Conservation (phyloP, 2,888 invertebrate genomes). For the Zygothrica quintamaculata region DNA sequence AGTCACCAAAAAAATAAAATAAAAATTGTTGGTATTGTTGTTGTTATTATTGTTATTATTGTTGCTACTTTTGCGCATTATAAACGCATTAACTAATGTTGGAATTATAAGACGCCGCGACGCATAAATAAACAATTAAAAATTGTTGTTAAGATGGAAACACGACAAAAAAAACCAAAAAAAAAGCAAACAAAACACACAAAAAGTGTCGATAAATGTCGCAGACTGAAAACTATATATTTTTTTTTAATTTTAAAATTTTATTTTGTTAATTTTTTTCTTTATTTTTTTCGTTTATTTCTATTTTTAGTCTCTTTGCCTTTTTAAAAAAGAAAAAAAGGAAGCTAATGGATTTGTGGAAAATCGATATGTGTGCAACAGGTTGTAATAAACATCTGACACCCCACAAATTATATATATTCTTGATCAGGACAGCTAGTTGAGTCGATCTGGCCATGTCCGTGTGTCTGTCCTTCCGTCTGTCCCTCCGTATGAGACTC, state of each 20-base stretch:
- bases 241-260: neutral
- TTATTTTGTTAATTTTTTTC: neutral
- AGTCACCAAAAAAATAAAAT: conserved; percentile 25
- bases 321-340: too few relatives aligned
- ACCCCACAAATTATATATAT: too few relatives aligned
- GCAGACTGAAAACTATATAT: conserved; percentile 23
- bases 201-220: conserved; percentile 51
- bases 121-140: conserved; percentile 64
- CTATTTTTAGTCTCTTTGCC: too few relatives aligned
- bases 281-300: neutral
- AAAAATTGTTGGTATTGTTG: conserved; percentile 20
- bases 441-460: too few relatives aligned
- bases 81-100: conserved; percentile 76
- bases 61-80: conserved; percentile 62
- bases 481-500: too few relatives aligned
- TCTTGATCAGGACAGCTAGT: too few relatives aligned
- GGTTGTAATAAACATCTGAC: too few relatives aligned
- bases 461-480: too few relatives aligned
- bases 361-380: too few relatives aligned
- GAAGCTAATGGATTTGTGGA: too few relatives aligned
- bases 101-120: conserved; percentile 44
- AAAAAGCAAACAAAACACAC: neutral
- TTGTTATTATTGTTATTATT: conserved; percentile 22
- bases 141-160: conserved; percentile 25
- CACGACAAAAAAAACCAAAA: neutral